Conservation (phyloP, 2,113 vertebrate genomes). For the Platysteira castanea region DNA sequence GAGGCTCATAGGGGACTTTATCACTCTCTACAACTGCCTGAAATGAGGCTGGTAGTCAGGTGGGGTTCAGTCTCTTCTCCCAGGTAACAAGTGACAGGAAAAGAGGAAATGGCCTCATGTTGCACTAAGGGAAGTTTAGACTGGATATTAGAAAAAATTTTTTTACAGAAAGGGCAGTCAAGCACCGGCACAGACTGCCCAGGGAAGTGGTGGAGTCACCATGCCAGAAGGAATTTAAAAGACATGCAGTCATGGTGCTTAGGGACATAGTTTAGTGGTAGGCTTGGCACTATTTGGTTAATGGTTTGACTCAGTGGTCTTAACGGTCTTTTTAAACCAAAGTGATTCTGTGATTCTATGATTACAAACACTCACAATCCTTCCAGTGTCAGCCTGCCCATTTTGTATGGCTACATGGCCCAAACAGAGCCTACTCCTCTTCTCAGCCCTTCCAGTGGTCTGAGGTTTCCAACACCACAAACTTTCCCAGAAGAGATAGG, state of each 20-base stretch:
- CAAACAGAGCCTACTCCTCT: accelerated
- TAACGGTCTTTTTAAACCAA: background rate
- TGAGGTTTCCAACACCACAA: background rate
- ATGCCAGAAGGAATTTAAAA: background rate
- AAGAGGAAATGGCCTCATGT: background rate
- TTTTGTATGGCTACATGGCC: background rate
- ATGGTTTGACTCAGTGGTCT: background rate
- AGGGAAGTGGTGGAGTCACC: background rate
- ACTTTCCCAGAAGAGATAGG: background rate
- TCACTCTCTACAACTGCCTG: background rate
- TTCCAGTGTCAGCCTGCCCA: background rate
- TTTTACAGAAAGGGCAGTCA: accelerated
- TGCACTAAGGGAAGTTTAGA: background rate
- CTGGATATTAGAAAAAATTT: background rate
- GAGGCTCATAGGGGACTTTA: background rate
- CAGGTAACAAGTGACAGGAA: background rate
- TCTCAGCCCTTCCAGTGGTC: background rate
- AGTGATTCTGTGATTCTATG: background rate
- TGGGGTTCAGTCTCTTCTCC: background rate
- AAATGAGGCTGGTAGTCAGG: background rate
- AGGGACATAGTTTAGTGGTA: background rate
- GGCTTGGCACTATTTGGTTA: background rate
- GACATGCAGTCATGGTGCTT: accelerated
- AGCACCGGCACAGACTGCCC: background rate
- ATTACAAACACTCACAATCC: background rate